These are phyloP conservation scores for Pinna nobilis DNA, from an alignment of 1,140 invertebrate species.

Conservation along the genomic window DNA sequence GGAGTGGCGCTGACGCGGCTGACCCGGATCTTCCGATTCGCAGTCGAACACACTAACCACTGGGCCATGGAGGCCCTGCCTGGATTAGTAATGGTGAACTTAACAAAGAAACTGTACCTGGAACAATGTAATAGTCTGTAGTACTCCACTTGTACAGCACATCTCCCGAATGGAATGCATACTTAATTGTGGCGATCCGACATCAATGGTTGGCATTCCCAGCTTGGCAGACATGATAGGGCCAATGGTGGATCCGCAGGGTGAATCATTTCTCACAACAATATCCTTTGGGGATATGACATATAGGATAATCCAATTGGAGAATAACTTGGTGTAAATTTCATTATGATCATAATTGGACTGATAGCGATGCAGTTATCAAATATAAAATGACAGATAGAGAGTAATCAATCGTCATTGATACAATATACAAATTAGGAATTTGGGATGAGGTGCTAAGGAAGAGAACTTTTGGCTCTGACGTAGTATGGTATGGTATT, in stretches of 20 bases:
- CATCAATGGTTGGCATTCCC: slow-evolving; percentile 75
- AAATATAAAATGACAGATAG: too few relatives aligned
- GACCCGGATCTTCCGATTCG: too few relatives aligned
- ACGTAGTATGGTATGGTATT: too few relatives aligned
- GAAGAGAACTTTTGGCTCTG: too few relatives aligned
- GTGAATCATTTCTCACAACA: slow-evolving; percentile 75
- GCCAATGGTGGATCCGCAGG: slow-evolving; percentile 77
- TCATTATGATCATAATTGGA: not conserved
- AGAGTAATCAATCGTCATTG: too few relatives aligned
- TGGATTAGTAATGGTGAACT: too few relatives aligned
- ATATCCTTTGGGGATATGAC: slow-evolving; percentile 76
- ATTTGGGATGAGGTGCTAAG: too few relatives aligned
- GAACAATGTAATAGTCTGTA: slow-evolving; percentile 48
- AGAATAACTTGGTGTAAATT: not conserved
- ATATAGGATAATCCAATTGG: not conserved
- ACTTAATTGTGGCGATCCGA: slow-evolving; percentile 75
- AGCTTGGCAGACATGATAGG: slow-evolving; percentile 76
- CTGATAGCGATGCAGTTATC: too few relatives aligned
- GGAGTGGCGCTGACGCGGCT: too few relatives aligned
- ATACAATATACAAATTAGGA: too few relatives aligned
- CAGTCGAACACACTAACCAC: too few relatives aligned
- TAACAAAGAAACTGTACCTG: slow-evolving; percentile 11
- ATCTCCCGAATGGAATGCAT: slow-evolving; percentile 78
- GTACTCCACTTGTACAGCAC: slow-evolving; percentile 69
- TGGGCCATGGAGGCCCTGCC: too few relatives aligned